A percentile compares a stretch with the other conserved stretches of the same genome.
Evolutionary conservation across 2,797 vertebrate species (phyloP).

Genomic region (Lepus townsendii): DNA sequence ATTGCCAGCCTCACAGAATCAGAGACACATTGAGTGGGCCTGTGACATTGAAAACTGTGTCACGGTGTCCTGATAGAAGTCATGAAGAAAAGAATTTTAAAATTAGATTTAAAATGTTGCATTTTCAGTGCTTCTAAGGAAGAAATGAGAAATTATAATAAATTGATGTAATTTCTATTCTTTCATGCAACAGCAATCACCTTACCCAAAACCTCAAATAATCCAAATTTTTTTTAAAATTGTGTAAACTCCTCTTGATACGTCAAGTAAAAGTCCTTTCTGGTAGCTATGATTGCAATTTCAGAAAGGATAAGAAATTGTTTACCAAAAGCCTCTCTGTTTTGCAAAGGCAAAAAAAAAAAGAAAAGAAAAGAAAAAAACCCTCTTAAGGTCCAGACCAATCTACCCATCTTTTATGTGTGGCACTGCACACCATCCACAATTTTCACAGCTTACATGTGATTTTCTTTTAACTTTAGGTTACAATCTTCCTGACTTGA

Average conservation of each 20-base stretch:
- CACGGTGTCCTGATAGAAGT: constrained; percentile 1
- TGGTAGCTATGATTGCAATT: constrained; percentile 37
- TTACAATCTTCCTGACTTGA: constrained; percentile 44
- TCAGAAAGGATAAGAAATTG: constrained; percentile 59
- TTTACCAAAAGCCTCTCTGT: constrained; percentile 35
- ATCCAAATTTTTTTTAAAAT: background rate
- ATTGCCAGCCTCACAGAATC: constrained; percentile 31
- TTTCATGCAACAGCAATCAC: constrained; percentile 36
- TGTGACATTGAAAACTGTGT: constrained; percentile 52
- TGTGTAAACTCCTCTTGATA: background rate
- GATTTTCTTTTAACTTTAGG: constrained; percentile 68
- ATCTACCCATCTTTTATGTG: constrained; percentile 17
- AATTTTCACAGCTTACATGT: constrained; percentile 50
- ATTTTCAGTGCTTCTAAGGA: constrained; percentile 54
- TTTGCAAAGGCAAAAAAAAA: background rate
- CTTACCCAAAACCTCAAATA: constrained; percentile 37
- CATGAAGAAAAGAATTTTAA: constrained; percentile 41
- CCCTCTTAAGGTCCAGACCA: background rate
- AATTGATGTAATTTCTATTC: constrained; percentile 36
- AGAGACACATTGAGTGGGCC: constrained; percentile 50
- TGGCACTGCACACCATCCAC: constrained; percentile 8
- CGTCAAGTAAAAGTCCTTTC: constrained; percentile 64
- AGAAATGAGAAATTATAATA: constrained; percentile 55
- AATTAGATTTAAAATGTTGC: constrained; percentile 45
- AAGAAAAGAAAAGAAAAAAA: constrained; percentile 30